Evolutionary conservation across 2,888 invertebrate genomes (phyloP), one percentile per base, ranked within the genome.

Genomic region (Agonum fuliginosum): DNA sequence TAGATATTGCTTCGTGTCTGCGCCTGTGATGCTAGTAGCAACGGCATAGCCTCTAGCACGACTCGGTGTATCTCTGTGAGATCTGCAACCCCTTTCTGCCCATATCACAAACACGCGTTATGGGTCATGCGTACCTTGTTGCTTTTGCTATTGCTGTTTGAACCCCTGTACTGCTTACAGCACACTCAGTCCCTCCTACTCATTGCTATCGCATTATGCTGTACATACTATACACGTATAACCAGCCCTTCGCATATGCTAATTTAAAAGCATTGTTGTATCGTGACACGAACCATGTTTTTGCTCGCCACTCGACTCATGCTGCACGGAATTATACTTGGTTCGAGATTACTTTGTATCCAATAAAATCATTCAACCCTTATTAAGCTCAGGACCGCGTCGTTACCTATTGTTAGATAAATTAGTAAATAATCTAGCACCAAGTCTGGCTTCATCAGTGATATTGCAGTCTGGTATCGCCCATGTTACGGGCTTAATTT

Each of bases 81-180:
- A 67, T 67, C 22, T 41, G 41, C 37, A 41, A 41, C 67, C 67
- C 67, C 22, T 67, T 67, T 67, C 67, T 41, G 41, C 20, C 67
- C 67, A 67, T 67, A 41, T 67, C 41, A 67, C 67, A 67, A 67
- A 67, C 67, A 67, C 41, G 67, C 67, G 41, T 67, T 22, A 67
- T 67, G 41, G 22, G 67, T 67, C 41, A 67, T 67, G 41, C 41
- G 67, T 67, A 67, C 22, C 19, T 27, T 54, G 27, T 24, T n/a
- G 4, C n/a, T 22, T 24, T 5, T 5, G 54, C 24, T 24, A n/a
- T n/a, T n/a, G n/a, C n/a, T n/a, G n/a, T n/a, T n/a, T n/a, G n/a
- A n/a, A n/a, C n/a, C 27, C 6, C n/a, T n/a, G 22, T n/a, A 1
- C 24, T 22, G 22, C 54, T n/a, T 17, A 12, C 22, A 24, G 24